Base-by-base conservation (phyloP, 2,888 invertebrate genomes). In the Herminia tarsipennalis region DNA sequence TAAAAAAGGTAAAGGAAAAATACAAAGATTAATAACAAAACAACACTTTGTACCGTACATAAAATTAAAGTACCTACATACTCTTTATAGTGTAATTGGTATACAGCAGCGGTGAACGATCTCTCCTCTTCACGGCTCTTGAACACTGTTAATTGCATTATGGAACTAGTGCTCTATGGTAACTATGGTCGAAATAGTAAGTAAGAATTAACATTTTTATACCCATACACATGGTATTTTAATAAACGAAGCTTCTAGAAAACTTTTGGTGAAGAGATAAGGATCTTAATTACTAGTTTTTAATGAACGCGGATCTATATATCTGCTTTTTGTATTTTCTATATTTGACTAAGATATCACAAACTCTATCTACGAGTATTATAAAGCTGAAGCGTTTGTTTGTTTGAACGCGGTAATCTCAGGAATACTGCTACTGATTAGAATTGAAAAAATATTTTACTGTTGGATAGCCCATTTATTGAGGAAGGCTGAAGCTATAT, bases 61-160 rank as follows among this genome's bases (percentile, higher is more conserved):
- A 36, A 30, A 43, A 20, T 25, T 24, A 36, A 14, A 24, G 30
- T 9, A 25, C 30, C 51, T 57, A 43, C 57, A 53, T 33, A 28
- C 34, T 40, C 36, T 35, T 39, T 53, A 38, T 27, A 45, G 37
- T 56, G 12, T 58, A 40, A 50, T 52, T 50, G 35, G 43, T 56
- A 64, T 63, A 45, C 56, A 73, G 73, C 71, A 73, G 59, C 65
- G 64, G 57, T 64, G 60, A 73, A 75, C 62, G 74, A 71, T 74
- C 81, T 73, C 40, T 35, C 55, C 9, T 25, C 63, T 76, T 82
- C 87, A 86, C 86, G 87, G 81, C 46, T 59, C 44, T 51, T 80
- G 86, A 68, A 63, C 85, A 78, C 59, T 58, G 63, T 76, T 84
- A 84, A 86, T 86, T 86, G 80, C 78, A 71, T 24, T 18, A 12